Conservation (phyloP, 2,797 vertebrate species). For the Nannoperca obscura region DNA sequence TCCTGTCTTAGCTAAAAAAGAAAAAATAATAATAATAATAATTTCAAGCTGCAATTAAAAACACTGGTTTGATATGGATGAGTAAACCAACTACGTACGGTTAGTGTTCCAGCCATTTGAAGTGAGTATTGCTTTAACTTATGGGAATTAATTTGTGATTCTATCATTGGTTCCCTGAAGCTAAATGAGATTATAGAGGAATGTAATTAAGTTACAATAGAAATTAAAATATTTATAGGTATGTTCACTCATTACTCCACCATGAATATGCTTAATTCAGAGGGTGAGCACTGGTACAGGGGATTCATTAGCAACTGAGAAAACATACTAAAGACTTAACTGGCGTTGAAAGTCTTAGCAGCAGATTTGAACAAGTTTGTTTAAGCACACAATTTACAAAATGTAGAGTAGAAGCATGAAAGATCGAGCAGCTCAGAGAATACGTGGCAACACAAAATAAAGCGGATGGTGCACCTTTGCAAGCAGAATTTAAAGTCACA, state of each 20-base stretch:
- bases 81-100: conserved; percentile 32
- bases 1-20: neutral
- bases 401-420: neutral
- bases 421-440: neutral
- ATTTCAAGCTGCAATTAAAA: conserved; percentile 14
- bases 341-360: neutral
- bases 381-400: neutral
- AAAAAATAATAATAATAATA: neutral
- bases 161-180: conserved; percentile 48
- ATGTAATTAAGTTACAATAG: conserved; percentile 61
- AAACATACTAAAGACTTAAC: conserved; percentile 14
- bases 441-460: neutral
- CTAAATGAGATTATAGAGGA: conserved; percentile 58
- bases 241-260: conserved; percentile 42
- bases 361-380: neutral
- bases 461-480: neutral
- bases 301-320: conserved; percentile 45
- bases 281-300: conserved; percentile 45
- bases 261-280: conserved; percentile 48
- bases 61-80: conserved; percentile 4
- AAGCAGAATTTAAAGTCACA: neutral
- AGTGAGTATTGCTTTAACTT: conserved; percentile 33
- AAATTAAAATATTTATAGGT: conserved; percentile 64
- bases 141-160: conserved; percentile 58
- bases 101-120: conserved; percentile 2